A percentile compares a stretch with the other conserved stretches of the same genome.
phyloP scores from a whole-genome alignment of 2,113 vertebrate species.

The Ochotona princeps region DNA sequence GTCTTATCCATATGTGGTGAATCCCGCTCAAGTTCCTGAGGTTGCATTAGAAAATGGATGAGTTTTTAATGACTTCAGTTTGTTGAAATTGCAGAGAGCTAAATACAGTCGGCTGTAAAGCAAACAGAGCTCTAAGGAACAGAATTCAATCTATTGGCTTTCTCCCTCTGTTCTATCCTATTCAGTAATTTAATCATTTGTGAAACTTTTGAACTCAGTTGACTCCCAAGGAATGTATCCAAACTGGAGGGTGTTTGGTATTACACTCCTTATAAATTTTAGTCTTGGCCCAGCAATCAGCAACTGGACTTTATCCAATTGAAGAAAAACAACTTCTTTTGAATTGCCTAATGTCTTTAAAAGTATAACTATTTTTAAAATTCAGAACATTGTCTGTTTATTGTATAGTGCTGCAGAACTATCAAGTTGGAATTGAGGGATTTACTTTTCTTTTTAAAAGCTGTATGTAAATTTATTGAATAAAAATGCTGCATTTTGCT shows the following conservation, averaged over 20 bases:
- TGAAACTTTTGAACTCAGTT: slow-evolving; percentile 72
- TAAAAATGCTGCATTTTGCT: slow-evolving; percentile 5
- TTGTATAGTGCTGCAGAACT: not conserved
- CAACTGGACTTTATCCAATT: slow-evolving; percentile 43
- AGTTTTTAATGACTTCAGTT: slow-evolving; percentile 61
- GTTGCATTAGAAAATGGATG: slow-evolving; percentile 50
- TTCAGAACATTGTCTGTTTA: not conserved
- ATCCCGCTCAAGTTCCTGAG: not conserved
- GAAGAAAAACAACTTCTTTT: slow-evolving; percentile 20
- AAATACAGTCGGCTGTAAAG: slow-evolving; percentile 51
- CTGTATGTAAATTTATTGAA: slow-evolving; percentile 6
- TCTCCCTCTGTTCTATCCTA: slow-evolving; percentile 40
- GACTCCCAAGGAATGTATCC: slow-evolving; percentile 61
- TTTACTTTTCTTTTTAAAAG: not conserved
- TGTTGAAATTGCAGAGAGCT: slow-evolving; percentile 47
- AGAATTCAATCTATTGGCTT: slow-evolving; percentile 55
- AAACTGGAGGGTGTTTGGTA: not conserved
- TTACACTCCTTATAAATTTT: slow-evolving; percentile 34
- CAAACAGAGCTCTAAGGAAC: slow-evolving; percentile 57
- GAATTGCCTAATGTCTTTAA: slow-evolving; percentile 56
- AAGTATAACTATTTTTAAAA: slow-evolving; percentile 9
- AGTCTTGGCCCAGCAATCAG: slow-evolving; percentile 45
- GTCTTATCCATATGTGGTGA: not conserved
- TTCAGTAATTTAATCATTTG: slow-evolving; percentile 72
- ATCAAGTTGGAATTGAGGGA: not conserved